Evolutionary conservation across 1,140 invertebrate genomes (phyloP), one percentile per base, ranked within the genome.

Genomic region (Megalonaias nervosa): DNA sequence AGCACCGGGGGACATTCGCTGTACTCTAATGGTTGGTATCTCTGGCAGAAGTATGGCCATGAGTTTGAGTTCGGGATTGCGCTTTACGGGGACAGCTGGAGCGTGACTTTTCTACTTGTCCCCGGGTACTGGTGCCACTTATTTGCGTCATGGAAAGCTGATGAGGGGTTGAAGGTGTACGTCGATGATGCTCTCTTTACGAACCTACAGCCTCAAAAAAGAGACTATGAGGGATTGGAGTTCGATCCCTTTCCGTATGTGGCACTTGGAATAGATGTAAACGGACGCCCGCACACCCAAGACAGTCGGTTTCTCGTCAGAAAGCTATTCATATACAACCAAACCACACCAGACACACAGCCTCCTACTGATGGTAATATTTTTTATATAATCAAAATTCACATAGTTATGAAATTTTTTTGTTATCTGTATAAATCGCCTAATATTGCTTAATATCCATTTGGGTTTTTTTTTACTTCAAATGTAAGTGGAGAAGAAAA

Each of bases 1-100:
- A 73, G 64, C 31, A 56, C 70, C 14, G 76, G 76, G 1, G 76
- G 76, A n/a, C 76, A 78, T n/a, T 73, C 21, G n/a, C 69, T 65
- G 76, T 78, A 78, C n/a, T 73, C 76, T 4, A 78, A 78, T 38
- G 76, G 76, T 56, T n/a, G 73, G 16, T 78, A 78, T 64, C 48
- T 78, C 21, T 21, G 73, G 31, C 31, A 77, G 75, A 55, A 69
- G 21, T 73, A 48, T 64, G 76, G 76, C 14, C 57, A 78, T 55
- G 76, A 78, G 38, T 73, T 68, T 26, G 76, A 78, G 26, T 68
- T 78, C 21, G 76, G 76, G 17, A 57, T 78, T 26, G 71, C 76
- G 21, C 65, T 60, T 23, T 66, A 71, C 23, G 76, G 69, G 9
- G 38, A 56, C n/a, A 19, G 67, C 17, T 78, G 76, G 76, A 61